These are phyloP conservation scores for Synaphobranchus kaupii DNA, from an alignment of 2,797 vertebrate genomes.

Conservation along the genomic window DNA sequence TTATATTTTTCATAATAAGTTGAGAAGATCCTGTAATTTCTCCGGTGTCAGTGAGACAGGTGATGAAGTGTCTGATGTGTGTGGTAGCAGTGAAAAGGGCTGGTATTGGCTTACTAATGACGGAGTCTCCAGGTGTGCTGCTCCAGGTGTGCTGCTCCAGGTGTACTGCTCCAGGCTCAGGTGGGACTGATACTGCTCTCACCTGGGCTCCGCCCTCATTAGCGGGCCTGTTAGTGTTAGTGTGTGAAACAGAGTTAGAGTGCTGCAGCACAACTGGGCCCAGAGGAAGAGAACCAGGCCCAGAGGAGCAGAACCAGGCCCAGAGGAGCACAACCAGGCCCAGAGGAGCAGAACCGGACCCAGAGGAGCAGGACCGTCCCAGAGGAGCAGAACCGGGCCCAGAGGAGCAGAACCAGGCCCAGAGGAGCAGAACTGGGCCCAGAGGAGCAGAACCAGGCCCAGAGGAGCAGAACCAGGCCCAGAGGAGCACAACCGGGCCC, in stretches of 20 bases:
- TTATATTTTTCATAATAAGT: slow-evolving; percentile 10
- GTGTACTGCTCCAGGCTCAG: slow-evolving; percentile 75
- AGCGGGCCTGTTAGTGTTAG: slow-evolving; percentile 47
- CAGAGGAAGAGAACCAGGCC: background rate
- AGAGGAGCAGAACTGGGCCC: too few relatives aligned
- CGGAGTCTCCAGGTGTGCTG: slow-evolving; percentile 24
- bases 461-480: too few relatives aligned
- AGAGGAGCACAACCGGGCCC: too few relatives aligned
- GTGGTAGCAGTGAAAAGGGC: slow-evolving; percentile 58
- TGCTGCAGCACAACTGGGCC: slow-evolving; percentile 39
- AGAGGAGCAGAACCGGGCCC: too few relatives aligned
- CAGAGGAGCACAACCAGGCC: background rate
- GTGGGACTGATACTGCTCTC: slow-evolving; percentile 64
- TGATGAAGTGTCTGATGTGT: slow-evolving; percentile 41
- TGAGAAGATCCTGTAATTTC: background rate
- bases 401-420: too few relatives aligned
- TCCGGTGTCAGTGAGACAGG: slow-evolving; percentile 51
- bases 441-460: too few relatives aligned
- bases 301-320: too few relatives aligned
- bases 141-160: slow-evolving; percentile 53
- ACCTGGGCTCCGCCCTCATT: slow-evolving; percentile 67
- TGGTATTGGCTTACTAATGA: slow-evolving; percentile 57
- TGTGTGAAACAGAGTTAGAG: slow-evolving; percentile 44
- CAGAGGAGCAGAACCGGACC: too few relatives aligned
- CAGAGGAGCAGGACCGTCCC: too few relatives aligned